Percentiles rank a stretch among this genome's conserved stretches.
phyloP scores from a whole-genome alignment of 2,888 invertebrate genomes.

The Nomada hirtipes region DNA sequence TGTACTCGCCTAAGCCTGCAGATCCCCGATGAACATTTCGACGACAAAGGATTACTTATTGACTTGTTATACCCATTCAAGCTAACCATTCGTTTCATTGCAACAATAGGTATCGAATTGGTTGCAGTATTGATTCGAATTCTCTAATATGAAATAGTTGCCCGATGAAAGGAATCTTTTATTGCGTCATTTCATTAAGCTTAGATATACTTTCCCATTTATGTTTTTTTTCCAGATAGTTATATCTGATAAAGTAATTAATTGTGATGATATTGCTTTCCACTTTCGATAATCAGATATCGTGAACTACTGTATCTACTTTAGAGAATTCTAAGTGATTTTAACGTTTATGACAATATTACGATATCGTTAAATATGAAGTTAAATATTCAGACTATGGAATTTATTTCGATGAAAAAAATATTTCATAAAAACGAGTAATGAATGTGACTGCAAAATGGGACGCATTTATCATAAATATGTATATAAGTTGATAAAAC shows the following conservation, averaged over 20 bases:
- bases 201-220: not conserved
- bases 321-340: not conserved
- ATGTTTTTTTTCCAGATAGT: no score
- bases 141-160: not conserved
- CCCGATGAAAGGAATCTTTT: not conserved
- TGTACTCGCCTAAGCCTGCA: conserved; percentile 26
- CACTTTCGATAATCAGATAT: not conserved
- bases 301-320: not conserved
- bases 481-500: no score
- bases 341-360: not conserved
- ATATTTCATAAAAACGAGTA: no score
- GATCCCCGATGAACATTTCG: conserved; percentile 17
- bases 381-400: no score
- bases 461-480: no score
- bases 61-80: conserved; percentile 19
- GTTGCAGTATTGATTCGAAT: not conserved
- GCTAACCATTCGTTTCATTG: conserved; percentile 14
- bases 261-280: no score
- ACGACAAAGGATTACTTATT: conserved; percentile 23
- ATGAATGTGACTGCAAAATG: no score
- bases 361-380: not conserved
- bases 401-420: no score
- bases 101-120: not conserved
- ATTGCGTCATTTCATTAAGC: not conserved
- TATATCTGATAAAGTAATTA: no score